Conservation (phyloP, 1,140 invertebrate species). For the Orius laevigatus region DNA sequence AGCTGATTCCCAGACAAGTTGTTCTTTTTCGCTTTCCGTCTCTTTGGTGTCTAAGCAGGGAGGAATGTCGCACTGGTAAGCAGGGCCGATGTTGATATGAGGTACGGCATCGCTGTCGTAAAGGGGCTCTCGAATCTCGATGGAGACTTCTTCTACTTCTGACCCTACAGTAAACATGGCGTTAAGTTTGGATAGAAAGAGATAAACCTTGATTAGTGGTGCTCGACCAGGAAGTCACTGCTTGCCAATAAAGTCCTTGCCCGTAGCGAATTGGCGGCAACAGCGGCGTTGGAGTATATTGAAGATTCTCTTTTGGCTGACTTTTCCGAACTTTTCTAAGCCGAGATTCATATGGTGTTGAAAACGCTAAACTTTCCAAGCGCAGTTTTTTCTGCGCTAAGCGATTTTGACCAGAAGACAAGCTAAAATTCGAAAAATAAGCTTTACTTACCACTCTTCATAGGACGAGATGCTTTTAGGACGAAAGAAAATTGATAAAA, state of each 20-base stretch:
- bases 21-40: constrained; percentile 39
- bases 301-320: constrained; percentile 25
- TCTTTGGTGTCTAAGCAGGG: constrained; percentile 32
- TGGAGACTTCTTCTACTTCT: constrained; percentile 4
- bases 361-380: constrained; percentile 29
- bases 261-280: constrained; percentile 75
- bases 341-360: constrained; percentile 30
- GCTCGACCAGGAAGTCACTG: constrained; percentile 25
- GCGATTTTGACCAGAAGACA: constrained; percentile 41
- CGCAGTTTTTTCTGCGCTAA: constrained; percentile 43
- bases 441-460: no score
- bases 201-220: constrained; percentile 15
- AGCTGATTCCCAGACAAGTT: constrained; percentile 73
- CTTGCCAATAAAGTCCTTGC: constrained; percentile 61
- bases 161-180: constrained; percentile 4
- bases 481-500: no score
- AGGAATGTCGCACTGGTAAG: constrained; percentile 76
- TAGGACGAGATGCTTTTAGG: no score
- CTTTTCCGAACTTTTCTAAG: constrained; percentile 36
- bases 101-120: constrained; percentile 35
- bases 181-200: no score
- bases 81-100: constrained; percentile 78
- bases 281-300: constrained; percentile 84
- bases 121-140: constrained; percentile 10
- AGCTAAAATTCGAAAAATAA: constrained; percentile 26